A percentile compares a stretch with the other conserved stretches of the same genome.
Conservation (phyloP, 2,113 vertebrate genomes). For the Tichodroma muraria region DNA sequence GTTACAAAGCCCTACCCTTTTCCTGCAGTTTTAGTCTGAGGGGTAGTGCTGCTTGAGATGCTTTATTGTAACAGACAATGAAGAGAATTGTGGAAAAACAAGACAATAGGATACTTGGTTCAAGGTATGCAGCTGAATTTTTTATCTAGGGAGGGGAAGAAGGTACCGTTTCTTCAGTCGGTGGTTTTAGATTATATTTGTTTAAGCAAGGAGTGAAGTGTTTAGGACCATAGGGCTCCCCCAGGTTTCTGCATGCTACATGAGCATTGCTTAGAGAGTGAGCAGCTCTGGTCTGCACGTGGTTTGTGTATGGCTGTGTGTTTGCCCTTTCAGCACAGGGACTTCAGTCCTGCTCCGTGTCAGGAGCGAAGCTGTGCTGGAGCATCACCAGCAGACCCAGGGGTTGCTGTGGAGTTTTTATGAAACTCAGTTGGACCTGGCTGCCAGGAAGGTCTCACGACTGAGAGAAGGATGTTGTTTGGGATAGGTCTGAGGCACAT, state of each 20-base stretch:
- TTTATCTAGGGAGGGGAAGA: background rate
- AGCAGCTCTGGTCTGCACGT: background rate
- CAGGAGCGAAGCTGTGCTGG: background rate
- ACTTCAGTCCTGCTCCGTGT: background rate
- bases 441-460: background rate
- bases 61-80: background rate
- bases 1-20: conserved; percentile 43
- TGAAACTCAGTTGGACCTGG: background rate
- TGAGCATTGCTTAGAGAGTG: background rate
- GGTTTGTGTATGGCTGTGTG: accelerated
- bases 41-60: background rate
- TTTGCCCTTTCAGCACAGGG: background rate
- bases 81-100: background rate
- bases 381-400: background rate
- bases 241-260: background rate
- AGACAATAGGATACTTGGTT: background rate
- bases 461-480: background rate
- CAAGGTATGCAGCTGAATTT: background rate
- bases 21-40: conserved; percentile 15
- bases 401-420: background rate
- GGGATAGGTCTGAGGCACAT: background rate
- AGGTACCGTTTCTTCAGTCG: background rate
- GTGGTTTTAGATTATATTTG: background rate
- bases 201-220: background rate
- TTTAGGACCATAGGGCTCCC: background rate